Conservation (phyloP, 2,888 invertebrate genomes). For the Archips crataeganus region DNA sequence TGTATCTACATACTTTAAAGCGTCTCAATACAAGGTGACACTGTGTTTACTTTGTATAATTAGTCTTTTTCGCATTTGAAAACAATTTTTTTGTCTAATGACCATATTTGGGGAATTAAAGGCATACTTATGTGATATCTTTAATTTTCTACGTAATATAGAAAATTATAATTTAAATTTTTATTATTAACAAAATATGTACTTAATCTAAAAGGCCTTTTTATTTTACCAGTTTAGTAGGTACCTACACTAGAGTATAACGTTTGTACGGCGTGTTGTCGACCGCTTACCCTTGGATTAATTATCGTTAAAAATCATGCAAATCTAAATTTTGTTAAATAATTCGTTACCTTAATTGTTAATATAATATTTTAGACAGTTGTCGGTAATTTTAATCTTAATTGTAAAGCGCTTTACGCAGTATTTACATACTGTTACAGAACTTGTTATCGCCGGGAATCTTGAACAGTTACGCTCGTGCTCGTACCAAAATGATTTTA, state of each 20-base stretch:
- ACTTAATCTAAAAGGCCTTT: not conserved
- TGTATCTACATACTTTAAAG: no score
- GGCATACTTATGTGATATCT: not conserved
- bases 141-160: not conserved
- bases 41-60: no score
- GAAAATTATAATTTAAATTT: not conserved
- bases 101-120: no score
- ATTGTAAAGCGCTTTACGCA: constrained; percentile 14
- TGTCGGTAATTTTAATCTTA: constrained; percentile 19
- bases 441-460: constrained; percentile 2
- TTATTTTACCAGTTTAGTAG: not conserved
- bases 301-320: constrained; percentile 30
- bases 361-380: constrained; percentile 27
- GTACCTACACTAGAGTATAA: not conserved
- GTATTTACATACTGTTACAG: constrained; percentile 5
- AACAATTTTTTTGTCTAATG: not conserved
- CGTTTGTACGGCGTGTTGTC: constrained; percentile 1
- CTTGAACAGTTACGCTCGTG: not conserved
- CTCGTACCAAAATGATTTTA: not conserved
- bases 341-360: constrained; percentile 30
- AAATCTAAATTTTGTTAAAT: constrained; percentile 30
- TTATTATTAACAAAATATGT: no score
- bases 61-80: not conserved
- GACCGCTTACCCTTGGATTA: constrained; percentile 16
- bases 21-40: no score